These are phyloP conservation scores for Aphodius granarius DNA, from an alignment of 2,888 invertebrate species.

Conservation along the genomic window DNA sequence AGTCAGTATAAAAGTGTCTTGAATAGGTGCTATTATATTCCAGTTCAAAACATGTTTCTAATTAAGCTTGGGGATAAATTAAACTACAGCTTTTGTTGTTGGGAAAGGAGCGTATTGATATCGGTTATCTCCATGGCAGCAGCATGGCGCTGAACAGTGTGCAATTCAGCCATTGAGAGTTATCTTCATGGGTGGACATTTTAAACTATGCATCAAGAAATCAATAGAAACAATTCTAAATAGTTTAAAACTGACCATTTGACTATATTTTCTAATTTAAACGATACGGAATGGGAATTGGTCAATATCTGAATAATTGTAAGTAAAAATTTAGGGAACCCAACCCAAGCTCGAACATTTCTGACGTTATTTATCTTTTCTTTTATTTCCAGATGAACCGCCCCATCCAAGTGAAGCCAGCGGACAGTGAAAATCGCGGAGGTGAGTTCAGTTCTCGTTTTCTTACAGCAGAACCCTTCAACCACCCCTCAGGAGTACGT, in stretches of 20 bases:
- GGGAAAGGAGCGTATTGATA: conserved; percentile 48
- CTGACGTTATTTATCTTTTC: neutral
- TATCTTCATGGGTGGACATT: no score
- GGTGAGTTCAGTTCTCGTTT: conserved; percentile 63
- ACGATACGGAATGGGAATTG: no score
- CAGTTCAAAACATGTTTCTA: conserved; percentile 41
- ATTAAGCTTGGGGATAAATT: conserved; percentile 51
- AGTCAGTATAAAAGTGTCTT: conserved; percentile 30
- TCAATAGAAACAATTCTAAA: no score
- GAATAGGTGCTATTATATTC: conserved; percentile 14
- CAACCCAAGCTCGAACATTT: neutral
- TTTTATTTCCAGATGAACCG: conserved; percentile 94
- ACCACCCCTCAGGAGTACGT: neutral
- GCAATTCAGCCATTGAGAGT: no score
- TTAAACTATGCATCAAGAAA: no score
- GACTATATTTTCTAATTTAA: no score
- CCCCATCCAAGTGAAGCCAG: conserved; percentile 99
- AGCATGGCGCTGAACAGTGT: no score
- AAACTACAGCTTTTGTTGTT: conserved; percentile 50
- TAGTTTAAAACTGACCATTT: no score
- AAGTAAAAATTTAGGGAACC: no score
- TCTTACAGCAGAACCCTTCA: neutral
- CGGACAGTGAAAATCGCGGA: conserved; percentile 98
- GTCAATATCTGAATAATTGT: no score
- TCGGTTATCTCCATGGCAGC: conserved; percentile 49